A percentile compares a stretch with the other conserved stretches of the same genome.
Conservation (phyloP, 2,797 vertebrate species). For the Characodon lateralis region DNA sequence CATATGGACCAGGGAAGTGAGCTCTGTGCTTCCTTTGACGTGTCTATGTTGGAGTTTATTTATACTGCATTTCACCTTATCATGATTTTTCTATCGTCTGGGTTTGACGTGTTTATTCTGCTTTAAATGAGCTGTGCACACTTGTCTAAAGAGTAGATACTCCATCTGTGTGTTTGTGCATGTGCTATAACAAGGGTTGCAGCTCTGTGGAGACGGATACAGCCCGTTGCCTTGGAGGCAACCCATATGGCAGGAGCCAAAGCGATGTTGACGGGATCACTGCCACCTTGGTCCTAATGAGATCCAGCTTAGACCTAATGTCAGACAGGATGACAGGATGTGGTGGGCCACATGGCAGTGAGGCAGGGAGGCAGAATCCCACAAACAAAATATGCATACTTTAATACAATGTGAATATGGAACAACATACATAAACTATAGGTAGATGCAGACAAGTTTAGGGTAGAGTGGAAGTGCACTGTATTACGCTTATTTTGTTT, state of each 20-base stretch:
- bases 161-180: conserved; percentile 39
- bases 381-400: conserved; percentile 51
- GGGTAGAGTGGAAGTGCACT: conserved; percentile 6
- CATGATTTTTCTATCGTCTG: conserved; percentile 21
- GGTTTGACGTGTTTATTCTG: conserved; percentile 52
- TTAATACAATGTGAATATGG: conserved; percentile 31
- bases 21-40: conserved; percentile 5
- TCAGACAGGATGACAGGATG: conserved; percentile 81
- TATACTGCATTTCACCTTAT: conserved; percentile 30
- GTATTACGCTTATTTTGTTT: conserved; percentile 25
- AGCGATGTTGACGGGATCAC: conserved; percentile 80
- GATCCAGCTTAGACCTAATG: conserved; percentile 83
- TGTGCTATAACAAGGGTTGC: conserved; percentile 61
- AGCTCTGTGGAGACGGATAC: conserved; percentile 68
- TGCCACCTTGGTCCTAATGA: conserved; percentile 84
- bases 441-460: conserved; percentile 17
- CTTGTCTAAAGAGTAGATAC: conserved; percentile 43
- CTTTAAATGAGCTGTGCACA: conserved; percentile 28
- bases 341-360: conserved; percentile 76
- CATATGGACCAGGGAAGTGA: background rate
- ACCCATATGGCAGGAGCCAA: conserved; percentile 79
- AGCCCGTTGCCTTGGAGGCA: conserved; percentile 76
- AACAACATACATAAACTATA: conserved; percentile 14
- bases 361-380: conserved; percentile 55
- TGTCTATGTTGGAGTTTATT: conserved; percentile 23